Evolutionary conservation across 2,113 vertebrate genomes (phyloP).

Genomic region (Aegotheles bennettii): DNA sequence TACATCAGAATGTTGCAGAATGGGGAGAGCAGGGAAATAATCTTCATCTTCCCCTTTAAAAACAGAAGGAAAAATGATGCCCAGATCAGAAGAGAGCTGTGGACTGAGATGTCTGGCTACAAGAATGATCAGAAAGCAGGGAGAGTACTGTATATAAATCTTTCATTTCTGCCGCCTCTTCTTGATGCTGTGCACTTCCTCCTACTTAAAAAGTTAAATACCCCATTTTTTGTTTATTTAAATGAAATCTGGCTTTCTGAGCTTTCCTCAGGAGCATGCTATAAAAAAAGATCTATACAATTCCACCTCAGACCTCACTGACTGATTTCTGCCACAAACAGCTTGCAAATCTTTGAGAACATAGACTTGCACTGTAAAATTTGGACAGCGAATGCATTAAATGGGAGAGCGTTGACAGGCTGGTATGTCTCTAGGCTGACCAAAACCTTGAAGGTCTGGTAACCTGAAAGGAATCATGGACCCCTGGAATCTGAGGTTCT

Average conservation of each 20-base stretch:
- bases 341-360: not conserved
- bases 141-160: not conserved
- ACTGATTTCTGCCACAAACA: not conserved
- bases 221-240: not conserved
- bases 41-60: not conserved
- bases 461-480: not conserved
- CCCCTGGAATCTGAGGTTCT: not conserved
- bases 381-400: not conserved
- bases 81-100: not conserved
- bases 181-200: not conserved
- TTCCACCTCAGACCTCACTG: not conserved
- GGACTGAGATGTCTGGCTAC: not conserved
- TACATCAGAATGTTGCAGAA: not conserved
- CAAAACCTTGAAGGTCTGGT: not conserved
- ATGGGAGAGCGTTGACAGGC: not conserved
- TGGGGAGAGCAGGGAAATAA: not conserved
- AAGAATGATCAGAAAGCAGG: not conserved
- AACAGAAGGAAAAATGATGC: not conserved
- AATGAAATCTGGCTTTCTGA: not conserved
- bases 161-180: not conserved
- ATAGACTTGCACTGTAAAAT: not conserved
- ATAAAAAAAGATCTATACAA: not conserved
- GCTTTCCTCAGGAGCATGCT: not conserved
- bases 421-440: not conserved
- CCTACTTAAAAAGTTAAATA: not conserved